Evolutionary conservation across 2,113 vertebrate species (phyloP), one percentile per base, ranked within the genome.

Genomic region (Calyptomena viridis): DNA sequence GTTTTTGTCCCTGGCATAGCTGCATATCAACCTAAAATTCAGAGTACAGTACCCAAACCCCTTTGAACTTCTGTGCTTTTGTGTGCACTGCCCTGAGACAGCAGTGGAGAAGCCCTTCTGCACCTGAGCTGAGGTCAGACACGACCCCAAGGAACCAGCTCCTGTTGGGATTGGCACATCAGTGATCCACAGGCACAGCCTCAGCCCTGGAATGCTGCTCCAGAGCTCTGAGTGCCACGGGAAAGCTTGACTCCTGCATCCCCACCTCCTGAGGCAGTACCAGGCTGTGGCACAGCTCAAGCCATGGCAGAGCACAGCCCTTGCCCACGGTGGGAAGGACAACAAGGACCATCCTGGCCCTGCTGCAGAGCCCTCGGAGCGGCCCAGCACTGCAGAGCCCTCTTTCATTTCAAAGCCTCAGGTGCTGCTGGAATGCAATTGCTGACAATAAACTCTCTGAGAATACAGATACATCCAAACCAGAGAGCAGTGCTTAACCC

Each of bases 201-300:
- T 20, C 5, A 1, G 63, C 31, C 62, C 46, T 8, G 47, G 25
- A 55, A 30, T 4, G 0, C 25, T 46, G 30, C 60, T 27, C 59
- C 12, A 3, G 17, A 64, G 28, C 62, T 30, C 49, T 2, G 7
- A 37, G 66, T 5, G 35, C 30, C 3, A 0, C 47, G 19, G 60
- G 27, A 28, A 31, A 16, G 39, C 47, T 20, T 2, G 4, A 39
- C 17, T 8, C 46, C 87, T 8, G 20, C 28, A 21, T 33, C 42
- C 19, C 4, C 2, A 0, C 7, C 25, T 55, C 33, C 24, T 0
- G 14, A 6, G 35, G 40, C 44, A 21, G 8, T 8, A 35, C 31
- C 72, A 9, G 49, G 40, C n/a, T 8, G 0, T 0, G n/a, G 53
- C 49, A 19, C 30, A 12, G 81, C 1, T 8, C 44, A 10, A 4